Evolutionary conservation across 2,888 invertebrate species (phyloP).

Genomic region (Ommatoiulus sabulosus): DNA sequence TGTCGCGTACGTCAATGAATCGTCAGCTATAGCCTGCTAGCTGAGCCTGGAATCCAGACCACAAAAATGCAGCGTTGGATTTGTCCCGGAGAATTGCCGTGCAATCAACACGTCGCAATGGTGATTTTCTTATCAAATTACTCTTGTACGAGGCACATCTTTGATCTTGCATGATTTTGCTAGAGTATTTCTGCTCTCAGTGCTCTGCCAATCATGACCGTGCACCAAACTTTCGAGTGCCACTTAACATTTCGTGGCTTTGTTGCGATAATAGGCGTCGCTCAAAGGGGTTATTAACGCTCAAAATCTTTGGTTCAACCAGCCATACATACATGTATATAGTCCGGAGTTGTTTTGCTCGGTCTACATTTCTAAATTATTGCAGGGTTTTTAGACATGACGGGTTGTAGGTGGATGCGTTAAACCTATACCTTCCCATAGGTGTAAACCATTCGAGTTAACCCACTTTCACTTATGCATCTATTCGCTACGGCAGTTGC

Average conservation of each 20-base stretch:
- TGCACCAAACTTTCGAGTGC: background rate
- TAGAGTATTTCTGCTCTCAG: background rate
- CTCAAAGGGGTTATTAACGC: background rate
- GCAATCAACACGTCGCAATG: too few species aligned
- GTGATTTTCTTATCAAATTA: too few species aligned
- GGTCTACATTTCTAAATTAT: background rate
- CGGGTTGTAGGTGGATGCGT: constrained; percentile 11
- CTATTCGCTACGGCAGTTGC: background rate
- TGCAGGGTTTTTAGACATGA: background rate
- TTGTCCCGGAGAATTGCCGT: too few species aligned
- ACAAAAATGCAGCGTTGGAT: too few species aligned
- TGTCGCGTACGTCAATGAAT: too few species aligned
- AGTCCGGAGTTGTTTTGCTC: background rate
- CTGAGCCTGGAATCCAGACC: too few species aligned
- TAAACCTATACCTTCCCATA: background rate
- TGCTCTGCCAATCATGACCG: background rate
- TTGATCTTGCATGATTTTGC: too few species aligned
- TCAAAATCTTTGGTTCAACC: background rate
- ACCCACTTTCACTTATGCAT: background rate
- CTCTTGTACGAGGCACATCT: too few species aligned
- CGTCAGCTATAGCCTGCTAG: too few species aligned
- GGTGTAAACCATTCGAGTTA: constrained; percentile 1
- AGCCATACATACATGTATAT: background rate
- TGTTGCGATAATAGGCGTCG: background rate
- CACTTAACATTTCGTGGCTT: background rate